Base-by-base conservation (phyloP, 2,888 invertebrate species). In the Calameuta idolon region DNA sequence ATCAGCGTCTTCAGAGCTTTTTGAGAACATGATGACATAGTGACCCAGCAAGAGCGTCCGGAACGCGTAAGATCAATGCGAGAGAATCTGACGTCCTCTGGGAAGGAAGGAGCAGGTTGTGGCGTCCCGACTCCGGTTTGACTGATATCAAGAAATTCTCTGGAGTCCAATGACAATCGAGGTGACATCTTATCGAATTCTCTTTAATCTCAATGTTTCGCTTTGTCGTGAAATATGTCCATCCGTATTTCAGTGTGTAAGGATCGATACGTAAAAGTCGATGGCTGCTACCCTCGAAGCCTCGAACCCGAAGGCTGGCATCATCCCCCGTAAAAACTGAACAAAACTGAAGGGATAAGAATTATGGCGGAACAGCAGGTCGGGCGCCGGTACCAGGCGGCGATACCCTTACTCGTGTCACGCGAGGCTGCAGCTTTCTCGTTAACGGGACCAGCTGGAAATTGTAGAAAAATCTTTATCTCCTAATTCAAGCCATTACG, bases 341-440 rank as follows among this genome's bases (percentile, higher is more conserved):
- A 73, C 75, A 73, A 78, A 83, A 77, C 82, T 80, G 79, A 77
- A 80, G 81, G 80, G 81, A 84, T 83, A 85, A 87, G 88, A 88
- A 87, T 89, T 89, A 89, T 87, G 86, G 87, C 91, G 91, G 92
- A 92, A 90, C 92, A 90, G 90, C 82, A 89, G 88, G 86, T 86
- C 89, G 90, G 91, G 88, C 91, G 92, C 92, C 89, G 90, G 94
- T 94, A 90, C 94, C 94, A 94, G 94, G 93, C 92, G 88, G 90
- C 85, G 92, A 91, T 90, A 87, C 87, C 93, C 92, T 82, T 85
- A 87, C 90, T 88, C 92, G 92, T 92, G 92, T 89, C 90, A 88
- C 88, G 88, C 89, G 87, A 89, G 84, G 80, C 76, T 76, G 76
- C 76, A 76, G 71, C 5, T 4, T 34, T 34, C 71, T 34, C 9